phyloP scores from a whole-genome alignment of 2,113 vertebrate genomes.

The Python bivittatus region DNA sequence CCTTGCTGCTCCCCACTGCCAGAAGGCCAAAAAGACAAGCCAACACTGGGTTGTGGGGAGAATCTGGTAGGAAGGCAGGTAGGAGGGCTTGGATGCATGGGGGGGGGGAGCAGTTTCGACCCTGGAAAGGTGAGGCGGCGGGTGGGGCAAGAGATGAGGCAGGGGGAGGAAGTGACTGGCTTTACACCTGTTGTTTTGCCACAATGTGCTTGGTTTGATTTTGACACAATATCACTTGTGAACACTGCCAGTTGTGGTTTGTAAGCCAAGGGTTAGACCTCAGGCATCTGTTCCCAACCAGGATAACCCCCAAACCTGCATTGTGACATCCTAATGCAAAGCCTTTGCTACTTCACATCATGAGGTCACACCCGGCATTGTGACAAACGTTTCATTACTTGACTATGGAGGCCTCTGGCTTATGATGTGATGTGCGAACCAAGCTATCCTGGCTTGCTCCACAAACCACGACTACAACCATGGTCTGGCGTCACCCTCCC shows the following conservation, averaged over 20 bases:
- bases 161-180: no score
- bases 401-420: neutral
- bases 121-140: neutral
- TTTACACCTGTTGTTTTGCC: neutral
- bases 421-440: neutral
- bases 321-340: neutral
- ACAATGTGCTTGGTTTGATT: neutral
- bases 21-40: neutral
- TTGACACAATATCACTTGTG: neutral
- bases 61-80: neutral
- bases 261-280: neutral
- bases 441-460: neutral
- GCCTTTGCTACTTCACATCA: neutral
- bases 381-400: no score
- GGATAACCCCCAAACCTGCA: neutral
- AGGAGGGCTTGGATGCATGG: neutral
- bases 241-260: neutral
- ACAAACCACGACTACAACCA: neutral
- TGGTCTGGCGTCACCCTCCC: neutral
- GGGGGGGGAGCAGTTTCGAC: neutral
- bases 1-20: neutral
- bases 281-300: neutral
- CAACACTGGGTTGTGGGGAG: neutral
- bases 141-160: neutral
- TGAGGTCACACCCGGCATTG: no score